Evolutionary conservation across 1,140 invertebrate species (phyloP).

Genomic region (Drosophila rhopaloa): DNA sequence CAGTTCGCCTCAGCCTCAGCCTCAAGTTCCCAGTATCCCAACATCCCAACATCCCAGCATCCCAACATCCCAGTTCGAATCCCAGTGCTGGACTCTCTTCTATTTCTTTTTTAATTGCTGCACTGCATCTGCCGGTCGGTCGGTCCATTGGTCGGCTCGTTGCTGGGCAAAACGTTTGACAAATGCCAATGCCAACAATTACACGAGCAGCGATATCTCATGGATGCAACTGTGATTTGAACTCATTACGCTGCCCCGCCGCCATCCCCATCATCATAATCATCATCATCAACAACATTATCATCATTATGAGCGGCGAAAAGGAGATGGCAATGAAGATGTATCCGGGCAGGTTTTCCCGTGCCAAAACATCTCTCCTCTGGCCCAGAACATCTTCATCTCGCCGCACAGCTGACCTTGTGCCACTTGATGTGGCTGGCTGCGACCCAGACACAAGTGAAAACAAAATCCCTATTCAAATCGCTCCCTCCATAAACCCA

Average conservation of each 20-base stretch:
- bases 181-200: slow-evolving; percentile 81
- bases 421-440: slow-evolving; percentile 65
- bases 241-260: slow-evolving; percentile 64
- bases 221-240: slow-evolving; percentile 63
- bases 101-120: slow-evolving; percentile 72
- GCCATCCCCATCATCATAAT: slow-evolving; percentile 29
- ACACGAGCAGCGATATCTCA: slow-evolving; percentile 68
- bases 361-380: not conserved
- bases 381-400: slow-evolving; percentile 51
- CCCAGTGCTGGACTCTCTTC: slow-evolving; percentile 35
- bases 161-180: slow-evolving; percentile 72
- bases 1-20: slow-evolving; percentile 18
- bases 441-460: slow-evolving; percentile 78
- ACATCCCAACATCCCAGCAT: slow-evolving; percentile 25
- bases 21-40: slow-evolving; percentile 38
- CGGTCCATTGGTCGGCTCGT: slow-evolving; percentile 9
- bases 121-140: slow-evolving; percentile 67
- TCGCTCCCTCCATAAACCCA: slow-evolving; percentile 47
- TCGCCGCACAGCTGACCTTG: slow-evolving; percentile 65
- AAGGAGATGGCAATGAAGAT: slow-evolving; percentile 34
- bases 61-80: slow-evolving; percentile 39
- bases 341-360: slow-evolving; percentile 8
- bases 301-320: slow-evolving; percentile 22
- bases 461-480: slow-evolving; percentile 83
- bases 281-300: slow-evolving; percentile 9